Evolutionary conservation across 2,888 invertebrate species (phyloP), one percentile per base, ranked within the genome.

Genomic region (Megastigmus dorsalis): DNA sequence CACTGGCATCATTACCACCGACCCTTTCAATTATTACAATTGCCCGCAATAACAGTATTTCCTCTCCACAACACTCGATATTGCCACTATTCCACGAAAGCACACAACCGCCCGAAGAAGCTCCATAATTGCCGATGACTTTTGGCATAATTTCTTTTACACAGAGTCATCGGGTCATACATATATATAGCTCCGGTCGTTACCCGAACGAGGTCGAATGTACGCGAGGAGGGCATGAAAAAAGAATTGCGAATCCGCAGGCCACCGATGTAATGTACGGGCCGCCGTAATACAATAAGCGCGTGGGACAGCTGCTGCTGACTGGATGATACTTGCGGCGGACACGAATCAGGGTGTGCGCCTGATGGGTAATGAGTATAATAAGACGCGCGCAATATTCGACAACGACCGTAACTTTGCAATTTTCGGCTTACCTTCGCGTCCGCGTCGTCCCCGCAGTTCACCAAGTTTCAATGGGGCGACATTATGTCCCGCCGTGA

Each of bases 371-470:
- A 57, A 33, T 26, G 33, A 33, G 26, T 59, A 52, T 52, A 65
- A 65, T 50, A 52, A 52, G 65, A 33, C 38, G 26, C 18, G 6
- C n/a, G 28, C 28, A 18, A 38, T 28, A 36, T 63, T 48, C 36
- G 48, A 23, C 48, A 63, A 62, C 13, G 45, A 33, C 30, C 45
- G 20, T 62, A 48, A 48, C 48, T 63, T 18, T 26, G 62, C 48
- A 63, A 63, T 63, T 63, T 63, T 63, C 36, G 33, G n/a, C 20
- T n/a, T n/a, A n/a, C n/a, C n/a, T 18, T 20, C n/a, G 50, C 48
- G 6, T 6, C 10, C 23, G 20, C 48, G 9, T 48, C 26, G 50
- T 9, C 28, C 50, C 26, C 50, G 28, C 26, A 52, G 3, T 13
- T 26, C 7, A 23, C 18, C 5, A 57, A 38, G n/a, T 23, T 38